Percentiles rank a stretch among this genome's conserved stretches.
phyloP scores from a whole-genome alignment of 2,113 vertebrate genomes.

The Cettia cetti region DNA sequence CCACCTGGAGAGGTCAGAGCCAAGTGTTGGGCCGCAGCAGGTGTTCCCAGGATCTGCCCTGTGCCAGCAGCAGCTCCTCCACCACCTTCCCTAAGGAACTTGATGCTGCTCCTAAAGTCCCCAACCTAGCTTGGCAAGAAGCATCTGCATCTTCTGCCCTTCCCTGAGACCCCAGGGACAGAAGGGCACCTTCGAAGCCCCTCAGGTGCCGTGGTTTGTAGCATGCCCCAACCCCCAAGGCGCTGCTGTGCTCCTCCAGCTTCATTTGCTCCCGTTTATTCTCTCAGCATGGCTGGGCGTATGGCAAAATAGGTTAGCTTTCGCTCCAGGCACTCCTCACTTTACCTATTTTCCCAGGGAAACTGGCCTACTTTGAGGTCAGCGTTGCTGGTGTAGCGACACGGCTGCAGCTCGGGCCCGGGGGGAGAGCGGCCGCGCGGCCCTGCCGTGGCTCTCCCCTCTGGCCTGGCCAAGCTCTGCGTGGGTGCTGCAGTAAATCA shows the following conservation, averaged over 20 bases:
- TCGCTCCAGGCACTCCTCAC: slow-evolving; percentile 20
- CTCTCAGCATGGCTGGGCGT: background rate
- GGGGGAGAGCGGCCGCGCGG: background rate
- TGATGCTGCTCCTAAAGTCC: background rate
- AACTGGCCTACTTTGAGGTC: slow-evolving; percentile 70
- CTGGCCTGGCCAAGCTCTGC: background rate
- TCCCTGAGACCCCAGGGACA: accelerated
- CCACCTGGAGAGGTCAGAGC: background rate
- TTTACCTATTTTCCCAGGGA: slow-evolving; percentile 61
- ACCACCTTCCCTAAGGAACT: accelerated
- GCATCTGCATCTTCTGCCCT: background rate
- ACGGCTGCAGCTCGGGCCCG: background rate
- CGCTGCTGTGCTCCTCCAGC: background rate
- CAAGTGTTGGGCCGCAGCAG: accelerated
- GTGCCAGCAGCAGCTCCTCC: background rate
- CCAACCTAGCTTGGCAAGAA: background rate
- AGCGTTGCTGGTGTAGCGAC: background rate
- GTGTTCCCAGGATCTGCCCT: background rate
- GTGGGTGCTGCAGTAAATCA: background rate
- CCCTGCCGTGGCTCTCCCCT: background rate
- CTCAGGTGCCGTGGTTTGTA: background rate
- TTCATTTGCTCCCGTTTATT: background rate
- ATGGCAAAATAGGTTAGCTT: slow-evolving; percentile 57
- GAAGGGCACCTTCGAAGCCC: background rate
- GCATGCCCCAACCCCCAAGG: background rate